phyloP scores from a whole-genome alignment of 2,888 invertebrate genomes.

The Agriopis leucophaearia region DNA sequence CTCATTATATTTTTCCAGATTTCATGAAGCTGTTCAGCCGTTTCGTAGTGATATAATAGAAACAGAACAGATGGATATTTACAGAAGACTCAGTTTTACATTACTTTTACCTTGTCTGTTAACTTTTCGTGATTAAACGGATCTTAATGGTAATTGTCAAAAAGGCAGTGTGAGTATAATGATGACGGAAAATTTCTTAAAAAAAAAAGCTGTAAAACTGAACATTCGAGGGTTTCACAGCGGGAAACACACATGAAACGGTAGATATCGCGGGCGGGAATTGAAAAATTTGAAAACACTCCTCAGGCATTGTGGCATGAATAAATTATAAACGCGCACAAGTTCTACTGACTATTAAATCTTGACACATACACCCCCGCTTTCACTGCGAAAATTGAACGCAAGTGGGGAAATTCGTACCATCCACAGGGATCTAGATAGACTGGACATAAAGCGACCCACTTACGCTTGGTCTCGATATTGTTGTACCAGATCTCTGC shows the following conservation, averaged over 20 bases:
- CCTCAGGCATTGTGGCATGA: conserved; percentile 77
- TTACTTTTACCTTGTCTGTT: no score
- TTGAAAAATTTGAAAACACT: conserved; percentile 74
- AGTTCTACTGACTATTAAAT: conserved; percentile 63
- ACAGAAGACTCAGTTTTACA: no score
- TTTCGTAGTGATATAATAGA: no score
- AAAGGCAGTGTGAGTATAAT: no score
- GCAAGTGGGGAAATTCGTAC: conserved; percentile 56
- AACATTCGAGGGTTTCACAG: background rate
- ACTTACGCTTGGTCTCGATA: conserved; percentile 76
- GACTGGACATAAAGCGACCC: conserved; percentile 69
- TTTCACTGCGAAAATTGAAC: conserved; percentile 49
- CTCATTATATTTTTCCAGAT: no score
- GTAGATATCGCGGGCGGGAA: conserved; percentile 59
- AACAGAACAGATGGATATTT: no score
- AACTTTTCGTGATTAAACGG: no score
- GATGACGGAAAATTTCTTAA: no score
- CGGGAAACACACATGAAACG: conserved; percentile 35
- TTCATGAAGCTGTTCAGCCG: no score
- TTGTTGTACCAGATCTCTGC: conserved; percentile 75
- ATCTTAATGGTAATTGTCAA: no score
- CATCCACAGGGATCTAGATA: conserved; percentile 61
- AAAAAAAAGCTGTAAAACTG: background rate
- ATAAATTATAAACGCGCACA: conserved; percentile 79
- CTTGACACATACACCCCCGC: conserved; percentile 59